Base-by-base conservation (phyloP, 2,888 invertebrate species). In the Odontocolon sp. region DNA sequence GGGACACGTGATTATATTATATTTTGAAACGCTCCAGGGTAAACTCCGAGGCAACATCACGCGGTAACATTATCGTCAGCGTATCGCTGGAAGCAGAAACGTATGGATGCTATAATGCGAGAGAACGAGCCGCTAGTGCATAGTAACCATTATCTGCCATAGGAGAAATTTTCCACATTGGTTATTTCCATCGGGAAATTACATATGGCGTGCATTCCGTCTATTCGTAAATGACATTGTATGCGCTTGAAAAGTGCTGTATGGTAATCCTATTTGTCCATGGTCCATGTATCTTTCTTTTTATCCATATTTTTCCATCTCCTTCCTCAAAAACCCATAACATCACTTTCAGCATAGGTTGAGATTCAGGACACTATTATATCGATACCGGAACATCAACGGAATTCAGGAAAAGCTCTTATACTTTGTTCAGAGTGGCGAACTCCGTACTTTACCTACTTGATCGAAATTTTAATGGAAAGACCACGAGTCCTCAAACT, bases 381-480 rank as follows among this genome's bases (percentile, higher is more conserved):
- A 64, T 72, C 71, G 71, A 72, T 72, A 72, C 47, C 31, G 64
- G 56, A 66, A 66, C 66, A 66, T 21, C 40, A 38, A 50, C 28
- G 5, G 31, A 36, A 57, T 28, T 45, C 38, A 69, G 38, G 16
- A 11, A 50, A 57, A 52, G 33, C 18, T 57, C 56, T 33, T 56
- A 18, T 26, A 6, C 14, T 21, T 28, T 21, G 3, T 23, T 14
- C 28, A 9, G 67, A 56, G 47, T 18, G 33, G 6, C 18, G 54
- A 31, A 28, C 21, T 11, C 42, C 8, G 28, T 26, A 33, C 11
- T 21, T 28, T 63, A n/a, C 21, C 21, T 57, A 42, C 56, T 79
- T 84, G 80, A 85, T 84, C 81, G 82, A 85, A 85, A 82, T 84
- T 86, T 85, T 86, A 85, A 86, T 86, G 84, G 82, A 86, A 85